phyloP scores from a whole-genome alignment of 2,113 vertebrate species.

The Hemiscyllium ocellatum region DNA sequence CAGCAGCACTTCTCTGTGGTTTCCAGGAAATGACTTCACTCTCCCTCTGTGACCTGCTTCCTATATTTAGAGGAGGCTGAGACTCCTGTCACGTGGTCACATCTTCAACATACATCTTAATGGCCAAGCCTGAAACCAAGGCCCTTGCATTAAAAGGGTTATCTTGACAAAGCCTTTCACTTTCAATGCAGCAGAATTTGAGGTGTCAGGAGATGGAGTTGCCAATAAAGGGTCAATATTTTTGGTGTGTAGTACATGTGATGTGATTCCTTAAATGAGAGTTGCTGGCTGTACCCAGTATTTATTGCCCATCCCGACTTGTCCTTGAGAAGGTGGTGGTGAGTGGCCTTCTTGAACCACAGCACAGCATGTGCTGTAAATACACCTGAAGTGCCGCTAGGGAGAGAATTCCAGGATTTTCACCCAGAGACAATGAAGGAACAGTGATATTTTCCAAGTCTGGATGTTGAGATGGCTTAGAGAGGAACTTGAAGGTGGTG shows the following conservation, averaged over 20 bases:
- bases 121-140: neutral
- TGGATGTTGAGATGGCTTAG: neutral
- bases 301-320: neutral
- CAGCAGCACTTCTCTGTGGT: neutral
- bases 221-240: neutral
- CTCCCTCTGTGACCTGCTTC: neutral
- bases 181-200: neutral
- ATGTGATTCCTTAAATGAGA: neutral
- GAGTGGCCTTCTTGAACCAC: neutral
- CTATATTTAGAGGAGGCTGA: neutral
- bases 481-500: neutral
- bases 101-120: neutral
- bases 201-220: neutral
- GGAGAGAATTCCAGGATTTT: neutral
- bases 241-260: neutral
- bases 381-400: neutral
- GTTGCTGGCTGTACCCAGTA: neutral
- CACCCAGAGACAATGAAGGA: neutral
- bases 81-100: neutral
- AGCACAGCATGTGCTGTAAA: too few relatives aligned
- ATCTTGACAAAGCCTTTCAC: neutral
- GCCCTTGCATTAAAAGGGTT: neutral
- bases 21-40: constrained; percentile 6
- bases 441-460: neutral
- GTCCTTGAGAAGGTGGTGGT: neutral